Base-by-base conservation (phyloP, 64 coral and sea anemone genomes). In the Porites lutea region DNA sequence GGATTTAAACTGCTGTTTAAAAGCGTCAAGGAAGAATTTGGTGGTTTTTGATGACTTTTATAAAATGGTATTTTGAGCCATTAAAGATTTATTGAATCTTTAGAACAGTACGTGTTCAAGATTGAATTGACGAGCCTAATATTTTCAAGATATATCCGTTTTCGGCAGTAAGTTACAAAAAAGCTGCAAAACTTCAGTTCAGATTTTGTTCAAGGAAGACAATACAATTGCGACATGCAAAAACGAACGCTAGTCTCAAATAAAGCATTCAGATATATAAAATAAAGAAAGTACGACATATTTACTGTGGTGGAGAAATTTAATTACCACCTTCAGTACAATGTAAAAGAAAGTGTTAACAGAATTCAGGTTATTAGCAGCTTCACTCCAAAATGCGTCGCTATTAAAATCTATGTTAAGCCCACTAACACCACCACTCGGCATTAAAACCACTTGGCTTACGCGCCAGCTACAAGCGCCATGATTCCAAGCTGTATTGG, bases 21-120 rank as follows among this genome's bases (percentile, higher is more conserved):
- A 65, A 48, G 59, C 63, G 48, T 45, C 13, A 57, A 54, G 18
- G 67, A 83, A 78, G 65, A 66, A 79, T 22, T 59, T 45, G 68
- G 9, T 18, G 52, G 45, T 73, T n/a, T n/a, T 88, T 76, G 61
- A 80, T 94, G 77, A 89, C 87, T 89, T 66, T 80, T 89, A 43
- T 76, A 88, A 94, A 89, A 89, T 82, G 77, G 60, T 82, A 89
- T 94, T 83, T 89, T 89, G 82, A 88, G 74, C 65, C 76, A 88
- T 88, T 73, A 93, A 88, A 88, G 71, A 88, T 88, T 88, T 59
- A 93, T 87, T 88, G 59, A 88, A 69, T 59, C 74, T 18, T 57
- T 60, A 68, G 65, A 89, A 82, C 49, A 75, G 52, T 60, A 83
- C 20, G 15, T 48, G 45, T 71, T 79, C 54, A 49, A 76, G 19